These are phyloP conservation scores for Hylia prasina DNA, from an alignment of 2,113 vertebrate genomes.

Conservation along the genomic window DNA sequence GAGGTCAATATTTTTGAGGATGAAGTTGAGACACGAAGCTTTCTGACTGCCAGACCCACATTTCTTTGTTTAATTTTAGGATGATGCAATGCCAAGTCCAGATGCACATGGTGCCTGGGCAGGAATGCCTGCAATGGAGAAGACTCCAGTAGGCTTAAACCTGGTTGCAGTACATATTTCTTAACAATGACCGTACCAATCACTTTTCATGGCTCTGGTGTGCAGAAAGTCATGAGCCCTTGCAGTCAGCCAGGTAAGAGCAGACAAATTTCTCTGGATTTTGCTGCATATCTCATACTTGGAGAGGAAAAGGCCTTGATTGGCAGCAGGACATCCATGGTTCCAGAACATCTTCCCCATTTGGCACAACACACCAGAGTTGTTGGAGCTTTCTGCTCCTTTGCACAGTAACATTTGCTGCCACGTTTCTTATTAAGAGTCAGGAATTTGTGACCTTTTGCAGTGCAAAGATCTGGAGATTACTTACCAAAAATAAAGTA, in stretches of 20 bases:
- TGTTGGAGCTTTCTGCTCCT: not conserved
- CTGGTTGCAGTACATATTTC: not conserved
- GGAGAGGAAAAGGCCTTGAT: not conserved
- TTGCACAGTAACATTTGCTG: not conserved
- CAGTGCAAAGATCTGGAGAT: conserved; percentile 21
- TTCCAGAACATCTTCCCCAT: not conserved
- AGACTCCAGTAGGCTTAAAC: not conserved
- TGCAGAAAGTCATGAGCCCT: not conserved
- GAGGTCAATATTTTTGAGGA: not conserved
- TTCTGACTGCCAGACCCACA: not conserved
- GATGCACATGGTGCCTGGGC: not conserved
- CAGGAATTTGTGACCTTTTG: conserved; percentile 15
- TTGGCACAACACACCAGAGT: fast-evolving
- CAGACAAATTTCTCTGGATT: not conserved
- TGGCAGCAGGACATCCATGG: not conserved
- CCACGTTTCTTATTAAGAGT: not conserved
- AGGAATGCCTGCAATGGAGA: not conserved
- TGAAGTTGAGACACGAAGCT: fast-evolving
- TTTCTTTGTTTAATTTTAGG: not conserved
- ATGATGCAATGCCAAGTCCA: not conserved
- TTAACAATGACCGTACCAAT: not conserved
- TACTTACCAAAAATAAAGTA: conserved; percentile 19
- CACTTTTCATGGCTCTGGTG: not conserved
- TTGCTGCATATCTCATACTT: not conserved
- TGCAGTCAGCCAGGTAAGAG: not conserved